Conservation (phyloP, 2,797 vertebrate species). For the Crocodylus rhombifer region DNA sequence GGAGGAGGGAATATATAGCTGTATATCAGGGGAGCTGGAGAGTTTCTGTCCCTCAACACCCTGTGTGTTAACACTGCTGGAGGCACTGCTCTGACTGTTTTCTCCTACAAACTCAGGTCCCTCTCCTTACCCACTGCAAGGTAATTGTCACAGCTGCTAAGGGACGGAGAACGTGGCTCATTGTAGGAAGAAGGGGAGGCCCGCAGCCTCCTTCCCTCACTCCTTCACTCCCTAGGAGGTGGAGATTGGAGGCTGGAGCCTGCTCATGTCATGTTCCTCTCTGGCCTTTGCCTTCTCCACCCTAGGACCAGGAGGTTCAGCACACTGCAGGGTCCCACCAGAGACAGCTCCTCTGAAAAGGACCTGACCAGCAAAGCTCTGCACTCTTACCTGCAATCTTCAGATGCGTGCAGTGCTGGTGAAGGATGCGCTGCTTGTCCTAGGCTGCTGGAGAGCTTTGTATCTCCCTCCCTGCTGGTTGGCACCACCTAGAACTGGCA, state of each 20-base stretch:
- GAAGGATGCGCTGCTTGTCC: constrained; percentile 25
- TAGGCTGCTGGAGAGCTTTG: not conserved
- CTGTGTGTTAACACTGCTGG: not conserved
- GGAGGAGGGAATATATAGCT: not conserved
- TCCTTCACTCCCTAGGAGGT: not conserved
- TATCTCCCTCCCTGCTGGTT: not conserved
- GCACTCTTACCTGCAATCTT: constrained; percentile 53
- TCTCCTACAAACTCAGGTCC: not conserved
- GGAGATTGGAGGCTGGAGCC: not conserved
- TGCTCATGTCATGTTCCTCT: constrained; percentile 23
- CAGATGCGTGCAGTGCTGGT: constrained; percentile 39
- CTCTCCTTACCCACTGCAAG: constrained; percentile 31
- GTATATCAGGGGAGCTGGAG: not conserved
- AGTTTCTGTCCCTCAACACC: no score
- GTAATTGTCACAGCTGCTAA: constrained; percentile 8
- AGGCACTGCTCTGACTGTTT: not conserved
- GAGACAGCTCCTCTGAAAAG: constrained; percentile 46
- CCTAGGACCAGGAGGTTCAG: not conserved
- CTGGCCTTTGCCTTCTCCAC: constrained; percentile 39
- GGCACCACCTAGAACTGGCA: not conserved
- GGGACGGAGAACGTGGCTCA: not conserved
- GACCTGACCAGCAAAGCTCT: constrained; percentile 51
- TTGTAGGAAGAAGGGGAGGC: constrained; percentile 1
- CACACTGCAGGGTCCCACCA: not conserved
- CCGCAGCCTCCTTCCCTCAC: not conserved